Evolutionary conservation across 2,797 vertebrate species (phyloP).

Genomic region (Crax fasciolata): DNA sequence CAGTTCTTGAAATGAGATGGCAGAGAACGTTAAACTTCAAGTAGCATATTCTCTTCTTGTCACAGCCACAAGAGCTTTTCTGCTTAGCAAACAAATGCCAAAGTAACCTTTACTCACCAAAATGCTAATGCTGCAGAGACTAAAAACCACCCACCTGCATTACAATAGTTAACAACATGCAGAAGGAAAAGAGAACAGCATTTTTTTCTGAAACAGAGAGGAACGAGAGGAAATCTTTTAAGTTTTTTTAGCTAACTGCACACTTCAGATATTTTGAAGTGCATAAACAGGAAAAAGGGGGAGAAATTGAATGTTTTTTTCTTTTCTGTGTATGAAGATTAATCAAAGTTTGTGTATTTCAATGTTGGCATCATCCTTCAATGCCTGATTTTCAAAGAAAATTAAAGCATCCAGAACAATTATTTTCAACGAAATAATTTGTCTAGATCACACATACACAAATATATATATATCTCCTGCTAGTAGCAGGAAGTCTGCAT

Average conservation of each 20-base stretch:
- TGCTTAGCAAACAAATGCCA: neutral
- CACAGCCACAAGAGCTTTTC: neutral
- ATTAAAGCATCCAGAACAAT: neutral
- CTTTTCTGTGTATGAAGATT: neutral
- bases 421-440: neutral
- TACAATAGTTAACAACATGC: neutral
- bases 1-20: neutral
- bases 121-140: neutral
- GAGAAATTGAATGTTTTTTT: neutral
- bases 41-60: neutral
- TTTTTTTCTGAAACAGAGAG: neutral
- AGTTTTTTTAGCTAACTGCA: neutral
- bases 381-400: neutral
- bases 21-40: neutral
- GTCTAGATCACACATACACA: neutral
- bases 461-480: neutral
- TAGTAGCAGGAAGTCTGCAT: neutral
- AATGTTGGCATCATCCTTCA: fast-evolving
- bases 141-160: neutral
- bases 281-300: neutral
- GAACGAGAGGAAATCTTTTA: neutral
- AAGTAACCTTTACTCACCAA: neutral
- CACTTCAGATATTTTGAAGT: neutral
- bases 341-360: neutral
- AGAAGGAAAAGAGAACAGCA: neutral